A percentile compares a stretch with the other conserved stretches of the same genome.
Evolutionary conservation across 2,888 invertebrate species (phyloP).

Genomic region (Nephrotoma appendiculata): DNA sequence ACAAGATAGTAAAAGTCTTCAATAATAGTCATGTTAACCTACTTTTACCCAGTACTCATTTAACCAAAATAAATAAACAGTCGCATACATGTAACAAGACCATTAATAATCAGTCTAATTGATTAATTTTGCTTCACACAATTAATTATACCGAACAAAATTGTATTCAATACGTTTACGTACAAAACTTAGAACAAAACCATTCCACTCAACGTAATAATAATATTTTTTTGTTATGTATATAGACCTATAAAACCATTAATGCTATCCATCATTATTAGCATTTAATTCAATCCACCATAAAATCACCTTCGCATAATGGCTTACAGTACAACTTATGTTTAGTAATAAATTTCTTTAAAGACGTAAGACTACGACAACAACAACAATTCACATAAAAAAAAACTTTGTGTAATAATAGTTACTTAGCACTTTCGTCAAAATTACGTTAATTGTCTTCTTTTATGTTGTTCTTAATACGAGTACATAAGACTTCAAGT

Average conservation of each 20-base stretch:
- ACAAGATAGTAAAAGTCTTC: neutral
- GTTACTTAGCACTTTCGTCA: neutral
- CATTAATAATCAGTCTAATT: neutral
- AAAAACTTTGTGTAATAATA: neutral
- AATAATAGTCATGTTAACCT: neutral
- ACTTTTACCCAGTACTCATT: neutral
- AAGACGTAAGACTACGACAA: neutral
- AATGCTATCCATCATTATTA: neutral
- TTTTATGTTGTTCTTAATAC: neutral
- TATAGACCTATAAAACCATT: neutral
- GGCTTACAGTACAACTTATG: neutral
- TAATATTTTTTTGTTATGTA: neutral
- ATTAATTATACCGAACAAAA: neutral
- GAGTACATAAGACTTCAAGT: neutral
- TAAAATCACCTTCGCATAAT: neutral
- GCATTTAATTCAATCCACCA: neutral
- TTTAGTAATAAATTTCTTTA: neutral
- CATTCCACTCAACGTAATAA: neutral
- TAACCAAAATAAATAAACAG: neutral
- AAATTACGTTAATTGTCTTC: neutral
- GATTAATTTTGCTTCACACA: neutral
- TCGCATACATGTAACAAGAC: neutral
- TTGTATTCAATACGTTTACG: neutral
- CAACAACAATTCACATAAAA: neutral
- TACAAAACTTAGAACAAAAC: neutral